Base-by-base conservation (phyloP, 2,888 invertebrate species). In the Endotricha flammealis region DNA sequence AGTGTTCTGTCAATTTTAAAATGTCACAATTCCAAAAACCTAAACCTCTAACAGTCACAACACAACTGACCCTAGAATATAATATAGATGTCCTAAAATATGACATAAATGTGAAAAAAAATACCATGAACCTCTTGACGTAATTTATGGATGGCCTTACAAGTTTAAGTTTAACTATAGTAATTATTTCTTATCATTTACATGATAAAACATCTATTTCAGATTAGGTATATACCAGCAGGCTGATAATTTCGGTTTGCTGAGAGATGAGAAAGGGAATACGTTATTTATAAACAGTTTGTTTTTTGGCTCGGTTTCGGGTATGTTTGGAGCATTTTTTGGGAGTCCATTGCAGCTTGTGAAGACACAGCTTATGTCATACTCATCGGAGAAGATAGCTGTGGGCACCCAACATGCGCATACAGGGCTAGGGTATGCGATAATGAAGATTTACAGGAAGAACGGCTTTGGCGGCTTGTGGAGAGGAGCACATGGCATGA, bases 261-360 rank as follows among this genome's bases (percentile, higher is more conserved):
- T 88, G 53, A 77, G 90, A 48, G 88, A 90, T 33, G 76, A 87
- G n/a, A 58, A 91, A 17, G 93, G 94, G 0, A 88, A 91, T 33
- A 90, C 93, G 0, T 90, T 91, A 31, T 88, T 93, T 41, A 37
- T 87, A 0, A 90, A 91, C 48, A 94, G 93, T 41, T 81, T 93
- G 1, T 51, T 91, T 11, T 91, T 93, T 46, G 95, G 95, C 2
- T 94, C 94, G 0, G 50, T 91, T 5, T 90, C 95, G 7, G 97
- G 97, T 0, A 89, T 91, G 52, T 69, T 92, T 13, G 97, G 96
- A 1, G 93, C 93, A 1, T 88, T 92, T 38, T 81, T 92, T 39
- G 96, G 94, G 2, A 97, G 96, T 75, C 97, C 97, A 0, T 89
- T 97, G 36, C 96, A 95, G 64, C 77, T 98, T 80, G 93, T 96